Conservation (phyloP, 1,140 invertebrate genomes). For the Cydia fagiglandana region DNA sequence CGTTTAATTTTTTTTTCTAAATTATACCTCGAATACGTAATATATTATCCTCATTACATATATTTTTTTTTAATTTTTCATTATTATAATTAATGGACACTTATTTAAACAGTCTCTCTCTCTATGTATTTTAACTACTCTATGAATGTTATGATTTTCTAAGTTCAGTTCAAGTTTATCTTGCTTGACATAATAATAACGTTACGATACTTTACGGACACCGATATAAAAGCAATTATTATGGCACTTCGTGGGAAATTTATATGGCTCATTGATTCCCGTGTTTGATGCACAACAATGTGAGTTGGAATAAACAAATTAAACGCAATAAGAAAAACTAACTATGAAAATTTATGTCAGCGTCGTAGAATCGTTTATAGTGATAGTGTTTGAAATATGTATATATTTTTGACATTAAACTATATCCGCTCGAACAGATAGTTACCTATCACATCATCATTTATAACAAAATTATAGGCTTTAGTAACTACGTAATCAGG, state of each 20-base stretch:
- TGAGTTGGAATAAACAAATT: neutral
- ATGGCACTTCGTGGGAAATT: conserved; percentile 17
- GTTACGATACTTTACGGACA: conserved; percentile 6
- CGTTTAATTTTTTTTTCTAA: too few relatives aligned
- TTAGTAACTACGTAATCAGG: too few relatives aligned
- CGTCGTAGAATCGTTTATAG: neutral
- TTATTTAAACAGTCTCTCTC: neutral
- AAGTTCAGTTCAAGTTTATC: conserved; percentile 21
- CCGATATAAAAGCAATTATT: conserved; percentile 21
- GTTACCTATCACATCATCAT: too few relatives aligned
- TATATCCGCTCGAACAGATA: too few relatives aligned
- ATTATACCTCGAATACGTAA: too few relatives aligned
- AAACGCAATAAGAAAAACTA: neutral
- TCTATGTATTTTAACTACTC: neutral
- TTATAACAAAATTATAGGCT: too few relatives aligned
- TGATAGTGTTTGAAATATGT: too few relatives aligned
- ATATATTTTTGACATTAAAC: too few relatives aligned
- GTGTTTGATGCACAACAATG: neutral
- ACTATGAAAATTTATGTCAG: neutral
- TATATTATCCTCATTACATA: too few relatives aligned
- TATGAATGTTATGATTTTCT: conserved; percentile 25
- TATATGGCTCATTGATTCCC: conserved; percentile 16
- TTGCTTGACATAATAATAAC: conserved; percentile 30
- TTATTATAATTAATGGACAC: too few relatives aligned
- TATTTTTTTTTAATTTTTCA: too few relatives aligned